Evolutionary conservation across 2,113 vertebrate species (phyloP).

Genomic region (Probosciger aterrimus): DNA sequence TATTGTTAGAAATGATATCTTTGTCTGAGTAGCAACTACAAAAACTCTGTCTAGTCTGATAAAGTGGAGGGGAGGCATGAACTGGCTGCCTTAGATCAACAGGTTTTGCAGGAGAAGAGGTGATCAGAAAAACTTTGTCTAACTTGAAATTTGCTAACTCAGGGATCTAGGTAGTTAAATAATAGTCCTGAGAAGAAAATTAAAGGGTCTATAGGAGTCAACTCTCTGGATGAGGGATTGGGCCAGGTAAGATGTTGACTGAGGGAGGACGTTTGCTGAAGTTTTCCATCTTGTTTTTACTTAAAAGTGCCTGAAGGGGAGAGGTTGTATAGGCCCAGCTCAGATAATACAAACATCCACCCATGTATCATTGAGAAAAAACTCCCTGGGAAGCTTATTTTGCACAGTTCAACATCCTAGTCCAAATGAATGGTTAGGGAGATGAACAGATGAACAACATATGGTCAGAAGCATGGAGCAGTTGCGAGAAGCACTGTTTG

Average conservation of each 20-base stretch:
- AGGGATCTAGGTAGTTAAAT: background rate
- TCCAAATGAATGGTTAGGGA: constrained; percentile 40
- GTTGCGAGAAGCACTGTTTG: constrained; percentile 8
- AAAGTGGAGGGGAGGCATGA: background rate
- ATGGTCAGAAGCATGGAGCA: constrained; percentile 25
- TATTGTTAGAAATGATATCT: background rate
- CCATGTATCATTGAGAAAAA: background rate
- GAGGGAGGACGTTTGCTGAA: background rate
- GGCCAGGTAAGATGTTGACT: background rate
- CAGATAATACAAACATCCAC: background rate
- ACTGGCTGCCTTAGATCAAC: background rate
- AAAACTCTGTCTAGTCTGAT: background rate
- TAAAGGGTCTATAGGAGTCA: background rate
- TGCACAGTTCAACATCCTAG: constrained; percentile 8
- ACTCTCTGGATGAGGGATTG: background rate
- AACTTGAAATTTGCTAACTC: background rate
- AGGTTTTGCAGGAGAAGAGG: background rate
- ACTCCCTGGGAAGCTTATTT: constrained; percentile 40
- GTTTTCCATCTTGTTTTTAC: background rate
- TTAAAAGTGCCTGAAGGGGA: background rate
- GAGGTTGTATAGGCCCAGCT: background rate
- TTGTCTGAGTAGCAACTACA: background rate
- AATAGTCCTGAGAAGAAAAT: background rate
- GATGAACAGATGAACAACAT: constrained; percentile 53
- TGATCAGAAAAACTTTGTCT: background rate